Evolutionary conservation across 2,797 vertebrate species (phyloP).

Genomic region (Triplophysa bombifrons): DNA sequence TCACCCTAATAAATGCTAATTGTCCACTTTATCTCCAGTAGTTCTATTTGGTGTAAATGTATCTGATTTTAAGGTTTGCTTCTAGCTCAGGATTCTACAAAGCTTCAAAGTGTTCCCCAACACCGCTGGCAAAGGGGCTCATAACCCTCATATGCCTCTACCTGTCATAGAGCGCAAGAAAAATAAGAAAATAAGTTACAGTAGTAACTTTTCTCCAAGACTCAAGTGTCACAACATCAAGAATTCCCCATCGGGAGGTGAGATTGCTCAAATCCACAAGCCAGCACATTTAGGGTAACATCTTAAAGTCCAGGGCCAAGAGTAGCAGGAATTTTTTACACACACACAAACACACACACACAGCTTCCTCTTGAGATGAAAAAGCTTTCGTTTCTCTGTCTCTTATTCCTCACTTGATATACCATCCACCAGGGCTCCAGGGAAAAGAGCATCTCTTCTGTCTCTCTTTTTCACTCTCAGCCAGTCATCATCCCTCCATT

Average conservation of each 20-base stretch:
- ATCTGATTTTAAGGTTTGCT: background rate
- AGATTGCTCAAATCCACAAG: slow-evolving; percentile 59
- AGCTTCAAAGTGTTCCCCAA: background rate
- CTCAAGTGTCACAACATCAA: slow-evolving; percentile 51
- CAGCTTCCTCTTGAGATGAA: slow-evolving; percentile 62
- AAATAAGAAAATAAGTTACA: slow-evolving; percentile 25
- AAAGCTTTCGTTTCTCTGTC: slow-evolving; percentile 52
- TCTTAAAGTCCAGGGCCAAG: slow-evolving; percentile 61
- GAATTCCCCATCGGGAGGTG: slow-evolving; percentile 45
- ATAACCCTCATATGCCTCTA: background rate
- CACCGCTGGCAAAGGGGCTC: background rate
- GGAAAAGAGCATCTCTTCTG: slow-evolving; percentile 40
- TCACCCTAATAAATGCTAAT: no score
- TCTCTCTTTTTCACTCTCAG: slow-evolving; percentile 11
- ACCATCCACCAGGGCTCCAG: slow-evolving; percentile 48
- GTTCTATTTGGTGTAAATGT: background rate
- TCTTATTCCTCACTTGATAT: slow-evolving; percentile 61
- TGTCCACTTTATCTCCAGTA: no score
- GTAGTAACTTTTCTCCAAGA: slow-evolving; percentile 46
- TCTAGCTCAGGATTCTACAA: background rate
- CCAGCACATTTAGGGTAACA: slow-evolving; percentile 62
- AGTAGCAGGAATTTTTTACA: slow-evolving; percentile 36
- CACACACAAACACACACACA: slow-evolving; percentile 17
- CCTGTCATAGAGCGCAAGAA: slow-evolving; percentile 13
- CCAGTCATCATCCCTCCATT: slow-evolving; percentile 39